Conservation (phyloP, 2,888 invertebrate genomes). For the Eupithecia dodoneata region DNA sequence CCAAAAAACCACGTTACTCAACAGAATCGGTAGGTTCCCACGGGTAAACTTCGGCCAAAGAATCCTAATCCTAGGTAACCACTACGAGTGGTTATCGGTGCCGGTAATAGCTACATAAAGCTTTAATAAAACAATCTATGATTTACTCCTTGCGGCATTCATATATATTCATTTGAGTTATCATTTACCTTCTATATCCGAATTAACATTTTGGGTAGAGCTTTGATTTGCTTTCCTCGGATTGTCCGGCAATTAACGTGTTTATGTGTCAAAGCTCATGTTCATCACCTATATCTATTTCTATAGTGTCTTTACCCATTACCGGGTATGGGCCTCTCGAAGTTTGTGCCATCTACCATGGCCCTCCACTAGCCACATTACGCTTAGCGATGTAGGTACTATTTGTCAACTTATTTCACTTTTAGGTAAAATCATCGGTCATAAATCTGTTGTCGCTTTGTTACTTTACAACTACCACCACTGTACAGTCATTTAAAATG, state of each 20-base stretch:
- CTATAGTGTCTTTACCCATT: neutral
- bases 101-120: neutral
- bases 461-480: neutral
- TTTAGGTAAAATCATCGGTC: neutral
- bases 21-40: conserved; percentile 17
- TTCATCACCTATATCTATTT: neutral
- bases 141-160: neutral
- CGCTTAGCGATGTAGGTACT: neutral
- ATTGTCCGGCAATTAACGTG: no score
- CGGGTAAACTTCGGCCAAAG: conserved; percentile 13
- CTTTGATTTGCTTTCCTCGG: no score
- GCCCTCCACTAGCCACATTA: neutral
- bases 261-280: neutral
- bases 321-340: neutral
- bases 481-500: no score
- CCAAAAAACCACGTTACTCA: neutral
- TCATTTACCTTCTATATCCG: neutral
- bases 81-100: neutral
- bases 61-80: neutral
- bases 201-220: neutral
- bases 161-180: no score
- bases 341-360: neutral
- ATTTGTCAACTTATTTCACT: neutral
- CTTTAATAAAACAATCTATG: neutral
- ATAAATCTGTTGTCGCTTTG: neutral